Conservation (phyloP, 2,797 vertebrate species). For the Pangasius krempfi region DNA sequence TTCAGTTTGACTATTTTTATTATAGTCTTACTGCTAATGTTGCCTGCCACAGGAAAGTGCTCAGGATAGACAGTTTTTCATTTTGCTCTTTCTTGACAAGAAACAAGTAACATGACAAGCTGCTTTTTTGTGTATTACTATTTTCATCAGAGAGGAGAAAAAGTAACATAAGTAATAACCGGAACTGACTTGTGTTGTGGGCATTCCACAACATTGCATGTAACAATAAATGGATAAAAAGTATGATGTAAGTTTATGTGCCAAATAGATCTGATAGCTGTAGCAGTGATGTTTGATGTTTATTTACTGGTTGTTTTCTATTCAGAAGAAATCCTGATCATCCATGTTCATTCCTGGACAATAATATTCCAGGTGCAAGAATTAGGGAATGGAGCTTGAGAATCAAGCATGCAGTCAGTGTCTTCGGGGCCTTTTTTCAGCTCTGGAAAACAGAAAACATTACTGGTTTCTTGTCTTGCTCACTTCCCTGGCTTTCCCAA, state of each 20-base stretch:
- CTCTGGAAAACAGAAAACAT: slow-evolving; percentile 4
- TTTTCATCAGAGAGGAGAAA: neutral
- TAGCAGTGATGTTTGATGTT: neutral
- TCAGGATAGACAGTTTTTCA: neutral
- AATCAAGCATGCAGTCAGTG: neutral
- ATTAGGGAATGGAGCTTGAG: neutral
- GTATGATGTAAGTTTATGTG: neutral
- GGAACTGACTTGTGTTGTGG: neutral
- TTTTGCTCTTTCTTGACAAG: neutral
- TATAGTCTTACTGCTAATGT: neutral
- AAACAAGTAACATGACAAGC: neutral
- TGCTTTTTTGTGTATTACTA: neutral
- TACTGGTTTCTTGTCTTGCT: neutral
- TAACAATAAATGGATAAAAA: neutral
- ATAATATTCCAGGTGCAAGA: neutral
- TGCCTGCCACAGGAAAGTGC: neutral
- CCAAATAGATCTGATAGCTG: neutral
- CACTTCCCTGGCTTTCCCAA: slow-evolving; percentile 9
- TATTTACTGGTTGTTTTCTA: neutral
- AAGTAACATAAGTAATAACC: neutral
- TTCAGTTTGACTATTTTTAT: neutral
- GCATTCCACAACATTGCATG: neutral
- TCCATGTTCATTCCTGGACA: neutral
- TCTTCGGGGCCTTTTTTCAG: slow-evolving; percentile 22
- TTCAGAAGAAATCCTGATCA: neutral